Evolutionary conservation across 2,113 vertebrate species (phyloP).

Genomic region (Manacus vitellinus): DNA sequence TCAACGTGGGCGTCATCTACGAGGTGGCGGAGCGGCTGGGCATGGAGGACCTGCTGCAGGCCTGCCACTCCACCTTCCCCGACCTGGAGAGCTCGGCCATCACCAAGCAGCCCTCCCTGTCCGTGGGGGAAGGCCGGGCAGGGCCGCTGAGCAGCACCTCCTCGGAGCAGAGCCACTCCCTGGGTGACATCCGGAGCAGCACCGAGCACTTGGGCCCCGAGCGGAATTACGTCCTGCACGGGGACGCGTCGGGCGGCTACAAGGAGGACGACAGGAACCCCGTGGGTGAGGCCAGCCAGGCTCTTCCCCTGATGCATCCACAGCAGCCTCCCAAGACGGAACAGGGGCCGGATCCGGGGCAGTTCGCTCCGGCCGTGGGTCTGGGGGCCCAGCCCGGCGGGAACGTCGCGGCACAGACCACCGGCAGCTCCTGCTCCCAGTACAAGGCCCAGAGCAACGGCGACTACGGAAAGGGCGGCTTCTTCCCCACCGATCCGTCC

Average conservation of each 20-base stretch:
- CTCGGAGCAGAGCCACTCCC: constrained; percentile 59
- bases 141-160: constrained; percentile 43
- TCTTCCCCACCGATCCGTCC: constrained; percentile 74
- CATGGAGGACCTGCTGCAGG: constrained; percentile 85
- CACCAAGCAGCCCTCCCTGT: constrained; percentile 66
- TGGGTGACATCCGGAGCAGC: constrained; percentile 46
- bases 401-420: constrained; percentile 36
- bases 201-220: constrained; percentile 70
- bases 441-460: constrained; percentile 80
- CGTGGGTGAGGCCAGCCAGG: constrained; percentile 37
- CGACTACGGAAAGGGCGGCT: constrained; percentile 71
- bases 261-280: constrained; percentile 72
- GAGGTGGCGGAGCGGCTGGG: constrained; percentile 92
- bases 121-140: constrained; percentile 40
- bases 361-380: constrained; percentile 38
- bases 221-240: constrained; percentile 55
- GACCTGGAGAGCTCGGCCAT: constrained; percentile 85
- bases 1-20: constrained; percentile 92
- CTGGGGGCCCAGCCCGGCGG: constrained; percentile 53
- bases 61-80: constrained; percentile 92
- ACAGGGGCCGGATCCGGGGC: constrained; percentile 77
- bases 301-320: constrained; percentile 52
- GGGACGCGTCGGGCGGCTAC: constrained; percentile 61
- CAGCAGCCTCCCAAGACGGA: constrained; percentile 80
- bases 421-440: constrained; percentile 61